Base-by-base conservation (phyloP, 2,113 vertebrate species). In the Thamnophis sirtalis region DNA sequence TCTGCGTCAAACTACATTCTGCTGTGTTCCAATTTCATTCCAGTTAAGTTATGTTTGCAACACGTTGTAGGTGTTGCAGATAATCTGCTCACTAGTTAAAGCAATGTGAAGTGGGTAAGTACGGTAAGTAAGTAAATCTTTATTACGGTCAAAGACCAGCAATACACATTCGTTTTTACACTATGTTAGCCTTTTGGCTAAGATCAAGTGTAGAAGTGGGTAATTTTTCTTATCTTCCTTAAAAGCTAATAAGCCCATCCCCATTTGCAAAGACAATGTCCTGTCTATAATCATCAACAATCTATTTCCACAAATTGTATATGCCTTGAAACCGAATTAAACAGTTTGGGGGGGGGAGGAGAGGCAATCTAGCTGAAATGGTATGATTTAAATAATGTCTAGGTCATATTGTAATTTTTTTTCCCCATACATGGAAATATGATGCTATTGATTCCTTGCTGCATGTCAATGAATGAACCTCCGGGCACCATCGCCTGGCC, bases 191-290 rank as follows among this genome's bases (percentile, higher is more conserved):
- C n/a, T n/a, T n/a, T n/a, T n/a, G n/a, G n/a, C n/a, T n/a, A n/a
- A n/a, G n/a, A n/a, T n/a, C n/a, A n/a, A n/a, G n/a, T n/a, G n/a
- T n/a, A n/a, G 9, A 95, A 93, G 26, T 80, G 93, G 90, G 84
- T 50, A 94, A 94, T 95, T 96, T 96, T 92, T 92, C 87, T 95
- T 95, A 95, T 96, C 93, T 80, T 43, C 73, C 73, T 80, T 80
- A 43, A 80, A 80, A 80, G 33, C 33, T 80, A 43, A 80, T 21
- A 80, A 80, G 21, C 73, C 13, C 63, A 33, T 92, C n/a, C 84
- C 94, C 58, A 73, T 91, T 87, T 91, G 49, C 90, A 88, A 63
- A 93, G 91, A 91, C 95, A 86, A 87, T 55, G 49, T 89, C 73
- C 93, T 90, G 89, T 55, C 38, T 0, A 0, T 94, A 90, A 93